Evolutionary conservation across 2,113 vertebrate species (phyloP), one percentile per base, ranked within the genome.

Genomic region (Rhynchomys soricoides): DNA sequence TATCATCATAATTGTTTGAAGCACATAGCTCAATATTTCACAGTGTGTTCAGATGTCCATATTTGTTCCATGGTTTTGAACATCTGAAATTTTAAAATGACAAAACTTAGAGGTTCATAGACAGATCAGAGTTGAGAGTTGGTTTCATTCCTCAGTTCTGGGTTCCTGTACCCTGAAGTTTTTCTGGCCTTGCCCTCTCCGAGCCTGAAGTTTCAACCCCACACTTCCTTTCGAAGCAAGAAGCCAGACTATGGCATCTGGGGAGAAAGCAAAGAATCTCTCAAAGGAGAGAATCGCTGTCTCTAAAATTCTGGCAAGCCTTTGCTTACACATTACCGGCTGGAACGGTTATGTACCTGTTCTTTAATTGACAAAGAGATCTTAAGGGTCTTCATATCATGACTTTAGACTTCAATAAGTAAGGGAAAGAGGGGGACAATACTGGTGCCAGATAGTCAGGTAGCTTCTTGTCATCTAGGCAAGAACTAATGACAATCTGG

Each of bases 351-450:
- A 45, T 22, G 8, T 95, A 12, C 21, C 48, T 29, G 5, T 89
- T 73, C 19, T 50, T 94, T 92, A 74, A 59, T 13, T 57, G 89
- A 37, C 73, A 94, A 66, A 89, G n/a, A 85, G 26, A 81, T 93
- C 68, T 81, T 50, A 81, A 82, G 40, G 1, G 29, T 74, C 40
- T 68, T 82, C 31, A 45, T 22, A 87, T 87, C 74, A 50, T 59
- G 66, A 68, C 21, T 78, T 74, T 68, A 43, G 55, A 37, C 89
- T 78, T 93, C 26, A 73, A 1, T n/a, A 11, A 29, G 26, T 64
- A 45, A 85, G 26, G 40, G 26, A 29, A 26, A 26, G 26, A 68
- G 11, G 17, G 7, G 83, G 52, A 48, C 59, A 68, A 4, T 45
- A 68, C 29, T 50, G 45, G 83, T 10, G 40, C 31, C 62, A 66